Base-by-base conservation (phyloP, 1,140 invertebrate species). In the Ips typographus region DNA sequence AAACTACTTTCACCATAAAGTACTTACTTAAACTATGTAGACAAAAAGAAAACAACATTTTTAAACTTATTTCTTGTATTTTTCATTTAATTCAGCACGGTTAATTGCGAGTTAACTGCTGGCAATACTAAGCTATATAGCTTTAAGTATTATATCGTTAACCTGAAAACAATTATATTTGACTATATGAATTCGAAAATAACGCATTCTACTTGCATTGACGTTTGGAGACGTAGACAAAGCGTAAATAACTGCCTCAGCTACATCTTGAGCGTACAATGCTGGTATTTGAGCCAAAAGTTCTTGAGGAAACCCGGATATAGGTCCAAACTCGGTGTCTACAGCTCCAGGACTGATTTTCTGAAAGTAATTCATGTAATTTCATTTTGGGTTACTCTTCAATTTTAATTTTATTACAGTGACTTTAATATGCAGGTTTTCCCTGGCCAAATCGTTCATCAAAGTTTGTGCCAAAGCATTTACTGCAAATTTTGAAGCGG, bases 201-300 rank as follows among this genome's bases (percentile, higher is more conserved):
- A 47, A n/a, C 56, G 44, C n/a, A 47, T 47, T 47, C 44, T 5
- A 47, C 44, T 44, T 77, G 90, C 89, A 79, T 90, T 87, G 3
- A 89, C 87, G 67, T 84, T 79, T 2, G 83, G 76, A 0, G 88
- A 87, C 0, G 86, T 86, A 1, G 81, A 79, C 6, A 91, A 74
- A 2, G 82, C 83, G 74, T 87, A 90, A 1, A 87, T 66, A 1
- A 89, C 79, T 0, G 84, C 83, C 68, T 89, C 84, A 0, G 85
- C 84, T 2, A 90, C 78, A 65, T 89, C 86, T 7, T 37, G 5
- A 43, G 40, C 41, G 22, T 63, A 51, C n/a, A 65, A 36, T 22
- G 52, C 38, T 4, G 53, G 22, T 22, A 22, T 8, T 38, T 52
- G 6, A 41, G 63, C 52, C n/a, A 71, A 47, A 49, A 51, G 4